Evolutionary conservation across 2,113 vertebrate species (phyloP), one percentile per base, ranked within the genome.

Genomic region (Grammomys dolichurus): DNA sequence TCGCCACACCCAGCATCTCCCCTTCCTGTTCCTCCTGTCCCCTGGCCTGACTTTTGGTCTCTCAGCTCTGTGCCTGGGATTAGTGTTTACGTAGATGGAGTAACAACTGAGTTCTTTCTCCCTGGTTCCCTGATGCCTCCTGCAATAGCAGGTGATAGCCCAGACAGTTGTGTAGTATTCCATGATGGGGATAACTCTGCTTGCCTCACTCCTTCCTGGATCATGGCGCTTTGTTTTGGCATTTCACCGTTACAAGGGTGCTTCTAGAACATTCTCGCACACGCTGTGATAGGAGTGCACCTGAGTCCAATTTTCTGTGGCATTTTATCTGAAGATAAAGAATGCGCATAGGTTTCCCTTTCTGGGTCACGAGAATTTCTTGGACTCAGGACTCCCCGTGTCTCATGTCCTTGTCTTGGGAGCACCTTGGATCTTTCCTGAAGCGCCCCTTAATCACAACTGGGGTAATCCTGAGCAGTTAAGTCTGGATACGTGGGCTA

Each of bases 131-230:
- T 36, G 51, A 3, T 72, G 36, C 4, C 2, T 0, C 28, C 40
- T 4, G 2, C 8, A 13, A 33, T 14, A 69, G 80, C 36, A 7
- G 51, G 36, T 19, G 67, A 31, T 4, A 16, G 54, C 43, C 36
- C 43, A 12, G 5, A 0, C 46, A 28, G 43, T 54, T 46, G 12
- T 28, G 13, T 9, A 3, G 33, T 6, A 2, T 19, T 24, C 82
- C 43, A 0, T 0, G 0, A 1, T 5, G 67, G 51, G 31, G 4
- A 0, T 1, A 0, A 3, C 14, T n/a, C 36, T 2, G 0, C 0
- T 19, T n/a, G 14, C 89, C 70, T 75, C 1, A 48, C 13, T 20
- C 28, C 63, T n/a, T 4, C 46, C 36, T n/a, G 7, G 1, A 1
- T 67, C 58, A 1, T 0, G 0, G 1, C 0, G 28, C 0, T 22